These are phyloP conservation scores for Syncerus caffer DNA, from an alignment of 2,797 vertebrate genomes.

Conservation along the genomic window DNA sequence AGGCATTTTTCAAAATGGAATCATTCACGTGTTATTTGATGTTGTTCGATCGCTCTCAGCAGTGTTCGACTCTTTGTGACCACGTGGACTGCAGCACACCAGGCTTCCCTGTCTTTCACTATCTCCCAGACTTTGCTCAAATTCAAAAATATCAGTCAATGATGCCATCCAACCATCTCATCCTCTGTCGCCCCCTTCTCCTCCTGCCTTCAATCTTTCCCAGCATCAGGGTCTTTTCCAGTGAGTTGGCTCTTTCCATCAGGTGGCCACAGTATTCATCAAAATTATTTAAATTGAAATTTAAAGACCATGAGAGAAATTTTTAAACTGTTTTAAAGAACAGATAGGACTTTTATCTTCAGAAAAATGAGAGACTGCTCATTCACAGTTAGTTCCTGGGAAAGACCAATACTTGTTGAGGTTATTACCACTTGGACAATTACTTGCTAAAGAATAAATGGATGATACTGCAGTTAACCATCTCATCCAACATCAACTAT, in stretches of 20 bases:
- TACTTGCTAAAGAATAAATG: neutral
- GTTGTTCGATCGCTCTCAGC: neutral
- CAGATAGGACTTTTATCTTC: neutral
- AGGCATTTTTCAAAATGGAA: neutral
- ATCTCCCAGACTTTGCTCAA: neutral
- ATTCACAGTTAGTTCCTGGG: neutral
- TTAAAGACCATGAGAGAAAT: neutral
- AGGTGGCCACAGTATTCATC: neutral
- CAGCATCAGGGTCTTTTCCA: neutral
- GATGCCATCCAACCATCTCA: neutral
- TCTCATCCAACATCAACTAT: neutral
- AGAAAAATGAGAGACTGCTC: neutral
- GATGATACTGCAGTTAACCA: neutral
- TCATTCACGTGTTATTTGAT: neutral
- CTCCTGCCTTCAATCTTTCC: neutral
- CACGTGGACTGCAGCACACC: accelerated
- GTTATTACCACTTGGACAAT: neutral
- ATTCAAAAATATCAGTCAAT: neutral
- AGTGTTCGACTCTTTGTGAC: neutral
- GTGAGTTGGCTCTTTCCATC: neutral
- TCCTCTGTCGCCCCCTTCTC: neutral
- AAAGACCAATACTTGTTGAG: neutral
- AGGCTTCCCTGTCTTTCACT: neutral
- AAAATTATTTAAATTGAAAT: neutral
- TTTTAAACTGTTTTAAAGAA: neutral